Conservation (phyloP, 1,140 invertebrate species). For the Protaetia brevitarsis region DNA sequence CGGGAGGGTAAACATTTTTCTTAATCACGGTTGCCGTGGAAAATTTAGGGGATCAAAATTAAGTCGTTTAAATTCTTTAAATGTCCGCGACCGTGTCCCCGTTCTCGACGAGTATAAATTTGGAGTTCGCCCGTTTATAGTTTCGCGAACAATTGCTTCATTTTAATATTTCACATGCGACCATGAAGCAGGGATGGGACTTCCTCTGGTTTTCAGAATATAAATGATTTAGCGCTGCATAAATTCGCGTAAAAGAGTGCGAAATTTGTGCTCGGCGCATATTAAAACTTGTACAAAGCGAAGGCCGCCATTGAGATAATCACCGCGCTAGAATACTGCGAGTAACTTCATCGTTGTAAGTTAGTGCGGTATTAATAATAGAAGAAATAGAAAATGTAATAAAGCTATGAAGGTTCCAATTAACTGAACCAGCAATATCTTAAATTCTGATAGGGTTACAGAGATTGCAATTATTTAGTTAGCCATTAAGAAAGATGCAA, state of each 20-base stretch:
- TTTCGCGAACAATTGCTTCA: not conserved
- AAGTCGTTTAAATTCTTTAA: conserved; percentile 8
- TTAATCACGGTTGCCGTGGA: not conserved
- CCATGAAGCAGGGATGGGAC: not conserved
- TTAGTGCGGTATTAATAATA: too few species aligned
- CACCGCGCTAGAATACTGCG: too few species aligned
- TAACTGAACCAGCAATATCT: too few species aligned
- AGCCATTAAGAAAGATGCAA: too few species aligned
- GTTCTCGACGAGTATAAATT: not conserved
- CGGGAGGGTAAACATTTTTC: not conserved
- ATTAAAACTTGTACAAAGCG: too few species aligned
- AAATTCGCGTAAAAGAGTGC: not conserved
- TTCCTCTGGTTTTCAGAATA: not conserved
- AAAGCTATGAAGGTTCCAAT: too few species aligned
- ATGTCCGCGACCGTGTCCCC: not conserved
- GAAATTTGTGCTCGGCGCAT: not conserved
- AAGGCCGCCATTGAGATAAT: too few species aligned
- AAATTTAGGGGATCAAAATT: not conserved
- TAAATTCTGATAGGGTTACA: too few species aligned
- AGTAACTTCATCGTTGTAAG: too few species aligned
- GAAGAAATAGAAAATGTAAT: too few species aligned
- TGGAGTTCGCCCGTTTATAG: not conserved
- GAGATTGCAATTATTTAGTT: too few species aligned
- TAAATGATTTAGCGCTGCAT: not conserved
- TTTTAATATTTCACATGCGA: not conserved